A percentile compares a stretch with the other conserved stretches of the same genome.
These are phyloP conservation scores for Perognathus longimembris DNA, from an alignment of 2,113 vertebrate species.

Conservation along the genomic window DNA sequence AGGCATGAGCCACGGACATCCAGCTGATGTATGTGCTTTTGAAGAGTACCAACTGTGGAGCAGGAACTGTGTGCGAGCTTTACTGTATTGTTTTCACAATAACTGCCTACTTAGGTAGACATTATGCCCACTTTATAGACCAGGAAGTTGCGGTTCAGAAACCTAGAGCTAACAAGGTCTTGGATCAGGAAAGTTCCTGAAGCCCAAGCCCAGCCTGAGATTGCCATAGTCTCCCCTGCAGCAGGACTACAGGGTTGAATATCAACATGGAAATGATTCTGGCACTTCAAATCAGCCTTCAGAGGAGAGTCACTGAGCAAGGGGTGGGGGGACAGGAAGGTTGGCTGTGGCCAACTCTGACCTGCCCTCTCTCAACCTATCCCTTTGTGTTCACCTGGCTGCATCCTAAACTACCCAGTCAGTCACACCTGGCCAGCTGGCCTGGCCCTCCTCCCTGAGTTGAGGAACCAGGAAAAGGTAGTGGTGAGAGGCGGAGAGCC, in stretches of 20 bases:
- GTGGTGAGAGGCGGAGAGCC: background rate
- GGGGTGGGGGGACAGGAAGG: background rate
- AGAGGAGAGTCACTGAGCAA: background rate
- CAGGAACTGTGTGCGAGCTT: background rate
- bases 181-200: background rate
- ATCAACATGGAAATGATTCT: background rate
- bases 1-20: too few relatives aligned
- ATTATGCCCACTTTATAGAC: background rate
- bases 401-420: slow-evolving; percentile 18
- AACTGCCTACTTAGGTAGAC: background rate
- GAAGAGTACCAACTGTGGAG: background rate
- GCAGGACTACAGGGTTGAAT: background rate
- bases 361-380: background rate
- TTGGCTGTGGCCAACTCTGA: background rate
- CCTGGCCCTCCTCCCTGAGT: background rate
- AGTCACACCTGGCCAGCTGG: background rate
- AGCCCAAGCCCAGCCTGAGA: background rate
- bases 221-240: background rate
- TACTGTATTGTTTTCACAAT: background rate
- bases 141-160: slow-evolving; percentile 27
- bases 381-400: background rate
- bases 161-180: background rate
- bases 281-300: background rate
- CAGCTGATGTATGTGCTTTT: background rate
- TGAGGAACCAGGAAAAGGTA: slow-evolving; percentile 69